These are phyloP conservation scores for Oryzias melastigma DNA, from an alignment of 2,113 vertebrate species.

Conservation along the genomic window DNA sequence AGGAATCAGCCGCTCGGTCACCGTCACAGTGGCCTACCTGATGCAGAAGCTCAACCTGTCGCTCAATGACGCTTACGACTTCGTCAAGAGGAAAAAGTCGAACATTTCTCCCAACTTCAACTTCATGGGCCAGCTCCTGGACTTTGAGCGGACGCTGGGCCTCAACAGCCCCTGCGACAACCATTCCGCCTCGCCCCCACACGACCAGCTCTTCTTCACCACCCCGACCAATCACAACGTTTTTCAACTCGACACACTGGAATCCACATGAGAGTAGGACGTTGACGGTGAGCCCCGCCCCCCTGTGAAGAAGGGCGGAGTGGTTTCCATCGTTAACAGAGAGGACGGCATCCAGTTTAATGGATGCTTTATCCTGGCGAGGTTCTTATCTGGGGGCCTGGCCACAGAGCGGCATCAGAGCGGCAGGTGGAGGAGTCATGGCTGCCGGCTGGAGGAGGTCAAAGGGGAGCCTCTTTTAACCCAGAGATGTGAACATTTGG, in stretches of 20 bases:
- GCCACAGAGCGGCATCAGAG: slow-evolving; percentile 21
- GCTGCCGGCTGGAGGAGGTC: slow-evolving; percentile 32
- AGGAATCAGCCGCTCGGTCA: slow-evolving; percentile 97
- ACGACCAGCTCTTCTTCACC: slow-evolving; percentile 95
- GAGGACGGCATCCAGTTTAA: slow-evolving; percentile 49
- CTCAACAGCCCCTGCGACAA: slow-evolving; percentile 96
- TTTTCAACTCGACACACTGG: slow-evolving; percentile 94
- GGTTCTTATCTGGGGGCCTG: slow-evolving; percentile 46
- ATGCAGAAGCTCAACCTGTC: slow-evolving; percentile 99
- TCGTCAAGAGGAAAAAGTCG: slow-evolving; percentile 98
- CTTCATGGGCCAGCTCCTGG: slow-evolving; percentile 99
- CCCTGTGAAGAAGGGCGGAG: background rate
- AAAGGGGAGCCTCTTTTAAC: slow-evolving; percentile 17
- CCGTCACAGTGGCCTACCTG: slow-evolving; percentile 97
- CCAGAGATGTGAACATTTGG: slow-evolving; percentile 24
- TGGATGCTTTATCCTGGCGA: slow-evolving; percentile 65
- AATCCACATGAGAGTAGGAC: slow-evolving; percentile 88
- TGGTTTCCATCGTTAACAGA: slow-evolving; percentile 21
- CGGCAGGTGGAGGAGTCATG: slow-evolving; percentile 30
- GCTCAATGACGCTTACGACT: slow-evolving; percentile 97
- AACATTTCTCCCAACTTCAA: slow-evolving; percentile 99
- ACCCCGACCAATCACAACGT: slow-evolving; percentile 97
- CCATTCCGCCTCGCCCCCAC: slow-evolving; percentile 76
- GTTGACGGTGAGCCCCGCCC: slow-evolving; percentile 4
- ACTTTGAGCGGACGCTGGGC: slow-evolving; percentile 98